Evolutionary conservation across 30 jellyfish, hydroid and myxozoan genomes (phyloP).

Genomic region (Aurelia aurita): DNA sequence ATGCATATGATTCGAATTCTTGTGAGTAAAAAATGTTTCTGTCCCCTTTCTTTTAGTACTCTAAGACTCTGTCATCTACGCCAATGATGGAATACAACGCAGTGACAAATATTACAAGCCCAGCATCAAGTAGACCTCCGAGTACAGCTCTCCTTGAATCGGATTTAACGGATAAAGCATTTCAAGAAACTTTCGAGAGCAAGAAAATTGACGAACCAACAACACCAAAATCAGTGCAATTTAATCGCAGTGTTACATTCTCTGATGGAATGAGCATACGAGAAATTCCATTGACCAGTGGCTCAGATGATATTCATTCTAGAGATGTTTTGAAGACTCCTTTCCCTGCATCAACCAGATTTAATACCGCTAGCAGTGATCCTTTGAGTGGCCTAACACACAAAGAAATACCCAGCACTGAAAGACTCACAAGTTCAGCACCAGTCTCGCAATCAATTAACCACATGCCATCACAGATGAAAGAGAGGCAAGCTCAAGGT

Average conservation of each 20-base stretch:
- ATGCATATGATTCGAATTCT: too few relatives aligned
- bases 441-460: slow-evolving; percentile 40
- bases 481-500: neutral
- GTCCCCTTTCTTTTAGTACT: too few relatives aligned
- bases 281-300: slow-evolving; percentile 74
- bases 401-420: slow-evolving; percentile 3
- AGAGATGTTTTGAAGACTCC: slow-evolving; percentile 41
- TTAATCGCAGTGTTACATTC: slow-evolving; percentile 72
- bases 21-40: too few relatives aligned
- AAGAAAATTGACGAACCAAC: slow-evolving; percentile 25
- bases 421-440: slow-evolving; percentile 1
- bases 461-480: slow-evolving; percentile 71
- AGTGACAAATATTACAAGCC: neutral
- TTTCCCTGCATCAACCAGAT: slow-evolving; percentile 1
- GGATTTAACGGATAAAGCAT: neutral
- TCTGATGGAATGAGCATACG: slow-evolving; percentile 77
- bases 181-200: slow-evolving; percentile 15
- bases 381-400: neutral
- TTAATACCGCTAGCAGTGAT: slow-evolving; percentile 11
- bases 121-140: slow-evolving; percentile 7
- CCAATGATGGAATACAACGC: neutral
- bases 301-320: slow-evolving; percentile 21
- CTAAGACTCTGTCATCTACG: too few relatives aligned
- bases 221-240: slow-evolving; percentile 78
- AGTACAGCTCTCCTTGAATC: neutral